These are phyloP conservation scores for Ennomos erosarius DNA, from an alignment of 2,888 invertebrate species.

Conservation along the genomic window DNA sequence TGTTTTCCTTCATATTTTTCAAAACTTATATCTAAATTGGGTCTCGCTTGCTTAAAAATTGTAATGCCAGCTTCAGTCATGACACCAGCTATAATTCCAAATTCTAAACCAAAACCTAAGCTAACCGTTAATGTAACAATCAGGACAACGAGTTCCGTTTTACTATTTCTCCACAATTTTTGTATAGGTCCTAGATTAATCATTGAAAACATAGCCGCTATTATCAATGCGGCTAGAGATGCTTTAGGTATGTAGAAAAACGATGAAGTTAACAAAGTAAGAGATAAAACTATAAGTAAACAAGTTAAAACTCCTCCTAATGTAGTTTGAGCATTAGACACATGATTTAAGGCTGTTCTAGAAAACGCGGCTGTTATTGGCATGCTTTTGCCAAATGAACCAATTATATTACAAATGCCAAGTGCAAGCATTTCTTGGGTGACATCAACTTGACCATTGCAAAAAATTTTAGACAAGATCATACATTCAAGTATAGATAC, in stretches of 20 bases:
- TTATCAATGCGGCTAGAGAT: conserved; percentile 94
- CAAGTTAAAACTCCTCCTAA: conserved; percentile 92
- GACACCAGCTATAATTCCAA: conserved; percentile 69
- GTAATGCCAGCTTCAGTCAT: conserved; percentile 61
- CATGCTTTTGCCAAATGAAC: conserved; percentile 94
- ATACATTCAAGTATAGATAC: conserved; percentile 89
- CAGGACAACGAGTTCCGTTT: conserved; percentile 73
- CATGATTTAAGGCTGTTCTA: conserved; percentile 94
- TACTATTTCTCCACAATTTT: conserved; percentile 92
- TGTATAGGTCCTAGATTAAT: conserved; percentile 87
- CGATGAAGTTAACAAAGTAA: conserved; percentile 91
- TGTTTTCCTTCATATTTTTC: conserved; percentile 52
- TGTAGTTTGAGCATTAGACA: conserved; percentile 94
- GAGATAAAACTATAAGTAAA: conserved; percentile 89
- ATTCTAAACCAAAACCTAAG: conserved; percentile 65
- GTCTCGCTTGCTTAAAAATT: conserved; percentile 63
- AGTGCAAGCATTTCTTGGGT: conserved; percentile 96
- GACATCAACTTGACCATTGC: conserved; percentile 92
- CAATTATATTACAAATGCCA: conserved; percentile 92
- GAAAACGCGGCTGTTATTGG: conserved; percentile 95
- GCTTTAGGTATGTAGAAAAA: conserved; percentile 95
- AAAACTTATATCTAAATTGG: conserved; percentile 51
- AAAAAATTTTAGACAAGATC: conserved; percentile 91
- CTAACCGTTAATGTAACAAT: conserved; percentile 57
- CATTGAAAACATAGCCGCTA: conserved; percentile 95